phyloP scores from a whole-genome alignment of 2,888 invertebrate genomes.

The Cantharis lateralis region DNA sequence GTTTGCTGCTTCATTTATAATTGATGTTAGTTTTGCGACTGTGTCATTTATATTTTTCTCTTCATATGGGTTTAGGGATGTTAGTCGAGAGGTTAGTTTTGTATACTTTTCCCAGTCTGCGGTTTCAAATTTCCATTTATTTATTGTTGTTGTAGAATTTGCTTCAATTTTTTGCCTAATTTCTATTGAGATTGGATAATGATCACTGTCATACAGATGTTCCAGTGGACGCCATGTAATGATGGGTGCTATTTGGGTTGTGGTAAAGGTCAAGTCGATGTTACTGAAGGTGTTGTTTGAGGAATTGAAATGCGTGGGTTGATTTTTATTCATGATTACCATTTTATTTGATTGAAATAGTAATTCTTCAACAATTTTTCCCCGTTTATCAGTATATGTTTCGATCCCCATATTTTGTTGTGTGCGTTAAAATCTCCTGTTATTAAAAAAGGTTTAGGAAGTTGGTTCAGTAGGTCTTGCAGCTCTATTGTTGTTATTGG shows the following conservation, averaged over 20 bases:
- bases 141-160: not conserved
- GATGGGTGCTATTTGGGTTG: not conserved
- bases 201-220: not conserved
- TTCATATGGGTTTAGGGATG: too few species aligned
- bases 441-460: conserved; percentile 21
- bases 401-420: conserved; percentile 23
- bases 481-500: not conserved
- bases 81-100: not conserved
- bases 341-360: not conserved
- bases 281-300: not conserved
- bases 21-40: too few species aligned
- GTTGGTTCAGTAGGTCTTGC: not conserved
- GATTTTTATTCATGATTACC: not conserved
- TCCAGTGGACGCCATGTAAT: not conserved
- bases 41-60: too few species aligned
- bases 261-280: not conserved
- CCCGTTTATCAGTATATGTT: not conserved
- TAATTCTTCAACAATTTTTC: not conserved
- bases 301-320: not conserved
- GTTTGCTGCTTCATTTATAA: too few species aligned
- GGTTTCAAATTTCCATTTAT: not conserved
- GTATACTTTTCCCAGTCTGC: not conserved
- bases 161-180: not conserved
- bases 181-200: not conserved
- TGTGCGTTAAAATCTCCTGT: conserved; percentile 31